Conservation (phyloP, 2,888 invertebrate genomes). For the Zaprionus obscuricornis region DNA sequence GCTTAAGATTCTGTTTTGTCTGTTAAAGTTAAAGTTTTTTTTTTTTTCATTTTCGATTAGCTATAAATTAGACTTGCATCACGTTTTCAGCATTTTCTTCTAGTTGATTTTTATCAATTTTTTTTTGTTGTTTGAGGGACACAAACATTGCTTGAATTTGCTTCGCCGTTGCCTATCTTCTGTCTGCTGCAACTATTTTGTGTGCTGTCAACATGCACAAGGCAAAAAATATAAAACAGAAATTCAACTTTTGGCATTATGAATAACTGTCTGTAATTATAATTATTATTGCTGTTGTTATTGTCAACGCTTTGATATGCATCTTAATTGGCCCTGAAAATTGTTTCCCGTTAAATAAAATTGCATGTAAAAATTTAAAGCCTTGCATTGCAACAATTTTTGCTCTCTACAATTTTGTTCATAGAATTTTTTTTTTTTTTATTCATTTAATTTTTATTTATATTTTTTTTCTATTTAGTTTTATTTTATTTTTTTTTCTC, state of each 20-base stretch:
- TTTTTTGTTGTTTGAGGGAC: no score
- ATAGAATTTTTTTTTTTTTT: slow-evolving; percentile 1
- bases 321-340: slow-evolving; percentile 45
- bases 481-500: not conserved
- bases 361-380: slow-evolving; percentile 4
- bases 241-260: slow-evolving; percentile 27
- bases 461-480: slow-evolving; percentile 28
- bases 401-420: slow-evolving; percentile 27
- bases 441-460: slow-evolving; percentile 11
- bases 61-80: slow-evolving; percentile 66
- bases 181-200: no score
- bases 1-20: slow-evolving; percentile 2
- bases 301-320: slow-evolving; percentile 40
- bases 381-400: slow-evolving; percentile 10
- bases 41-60: slow-evolving; percentile 41
- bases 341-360: slow-evolving; percentile 26
- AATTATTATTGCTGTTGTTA: slow-evolving; percentile 14
- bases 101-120: slow-evolving; percentile 62
- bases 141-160: no score
- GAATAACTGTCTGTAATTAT: slow-evolving; percentile 11
- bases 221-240: slow-evolving; percentile 1
- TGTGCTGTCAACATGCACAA: slow-evolving; percentile 18
- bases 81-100: slow-evolving; percentile 62
- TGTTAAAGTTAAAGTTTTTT: not conserved
- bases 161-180: no score